These are phyloP conservation scores for Papilio dardanus DNA, from an alignment of 1,140 invertebrate species.

Conservation along the genomic window DNA sequence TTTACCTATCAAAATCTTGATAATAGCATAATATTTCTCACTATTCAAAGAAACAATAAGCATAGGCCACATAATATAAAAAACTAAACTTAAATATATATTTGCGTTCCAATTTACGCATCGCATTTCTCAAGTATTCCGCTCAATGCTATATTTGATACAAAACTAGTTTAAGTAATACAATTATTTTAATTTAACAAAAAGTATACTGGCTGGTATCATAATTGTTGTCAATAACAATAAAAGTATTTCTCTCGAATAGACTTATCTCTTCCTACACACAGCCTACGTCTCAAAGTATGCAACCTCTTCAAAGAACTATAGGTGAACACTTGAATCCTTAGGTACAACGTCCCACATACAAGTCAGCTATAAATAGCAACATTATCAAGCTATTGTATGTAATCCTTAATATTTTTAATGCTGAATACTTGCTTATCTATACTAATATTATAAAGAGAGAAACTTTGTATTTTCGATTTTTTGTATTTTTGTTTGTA, in stretches of 20 bases:
- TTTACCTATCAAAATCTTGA: not conserved
- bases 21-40: too few species aligned
- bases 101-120: too few species aligned
- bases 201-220: not conserved
- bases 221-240: constrained; percentile 12
- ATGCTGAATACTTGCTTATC: too few species aligned
- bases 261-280: not conserved
- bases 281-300: constrained; percentile 1
- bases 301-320: not conserved
- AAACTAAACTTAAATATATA: too few species aligned
- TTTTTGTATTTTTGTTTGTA: too few species aligned
- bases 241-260: not conserved
- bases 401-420: too few species aligned
- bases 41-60: too few species aligned
- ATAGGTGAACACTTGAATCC: constrained; percentile 1
- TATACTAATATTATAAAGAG: too few species aligned
- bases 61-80: too few species aligned
- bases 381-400: too few species aligned
- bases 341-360: not conserved
- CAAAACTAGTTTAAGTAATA: not conserved
- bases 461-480: too few species aligned
- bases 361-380: not conserved
- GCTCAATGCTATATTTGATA: not conserved
- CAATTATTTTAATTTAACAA: not conserved
- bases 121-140: too few species aligned